Evolutionary conservation across 64 coral and sea anemone species (phyloP).

Genomic region (Montipora cactus): DNA sequence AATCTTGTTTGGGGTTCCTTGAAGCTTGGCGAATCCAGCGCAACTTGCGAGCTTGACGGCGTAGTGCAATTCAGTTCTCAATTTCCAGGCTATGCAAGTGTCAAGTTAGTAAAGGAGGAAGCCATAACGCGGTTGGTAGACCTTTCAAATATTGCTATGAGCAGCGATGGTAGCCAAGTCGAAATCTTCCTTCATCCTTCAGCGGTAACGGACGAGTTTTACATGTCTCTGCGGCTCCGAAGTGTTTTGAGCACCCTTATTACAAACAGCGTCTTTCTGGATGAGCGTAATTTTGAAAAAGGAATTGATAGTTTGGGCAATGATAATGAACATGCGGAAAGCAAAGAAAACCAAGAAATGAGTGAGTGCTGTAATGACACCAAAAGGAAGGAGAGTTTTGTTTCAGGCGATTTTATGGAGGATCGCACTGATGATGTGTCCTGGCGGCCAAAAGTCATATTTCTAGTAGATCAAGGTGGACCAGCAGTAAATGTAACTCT

Average conservation of each 20-base stretch:
- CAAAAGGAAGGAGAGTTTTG: too few relatives aligned
- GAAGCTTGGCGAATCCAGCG: neutral
- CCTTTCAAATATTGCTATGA: constrained; percentile 38
- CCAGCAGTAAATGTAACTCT: constrained; percentile 46
- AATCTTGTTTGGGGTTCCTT: constrained; percentile 53
- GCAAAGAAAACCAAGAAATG: neutral
- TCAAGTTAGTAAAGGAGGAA: constrained; percentile 35
- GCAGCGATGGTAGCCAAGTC: constrained; percentile 47
- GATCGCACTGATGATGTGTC: neutral
- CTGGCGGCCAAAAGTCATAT: neutral
- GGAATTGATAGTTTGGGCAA: neutral
- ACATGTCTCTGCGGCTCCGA: constrained; percentile 39
- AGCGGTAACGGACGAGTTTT: constrained; percentile 57
- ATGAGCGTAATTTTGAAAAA: neutral
- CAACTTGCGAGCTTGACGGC: constrained; percentile 10
- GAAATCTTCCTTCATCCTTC: constrained; percentile 36
- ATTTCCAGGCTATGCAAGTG: constrained; percentile 46
- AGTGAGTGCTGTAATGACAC: neutral
- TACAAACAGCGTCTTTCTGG: neutral
- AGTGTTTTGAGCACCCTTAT: constrained; percentile 40
- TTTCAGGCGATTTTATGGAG: neutral
- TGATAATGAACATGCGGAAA: neutral
- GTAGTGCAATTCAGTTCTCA: constrained; percentile 36
- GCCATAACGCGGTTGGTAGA: constrained; percentile 39
- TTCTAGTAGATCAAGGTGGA: constrained; percentile 51